phyloP scores from a whole-genome alignment of 2,888 invertebrate species.

The Oasisia sp. region DNA sequence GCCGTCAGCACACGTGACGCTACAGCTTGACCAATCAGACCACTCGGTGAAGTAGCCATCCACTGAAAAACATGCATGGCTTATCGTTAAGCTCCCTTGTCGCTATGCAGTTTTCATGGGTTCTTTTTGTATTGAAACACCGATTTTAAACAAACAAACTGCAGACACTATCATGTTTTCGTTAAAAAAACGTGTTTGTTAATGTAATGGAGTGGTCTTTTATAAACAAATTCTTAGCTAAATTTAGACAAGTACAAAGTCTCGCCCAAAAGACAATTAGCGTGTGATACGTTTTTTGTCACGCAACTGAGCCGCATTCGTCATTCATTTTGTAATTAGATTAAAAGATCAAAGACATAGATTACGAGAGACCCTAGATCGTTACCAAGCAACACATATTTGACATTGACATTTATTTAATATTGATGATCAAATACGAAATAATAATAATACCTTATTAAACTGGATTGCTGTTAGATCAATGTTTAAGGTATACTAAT shows the following conservation, averaged over 20 bases:
- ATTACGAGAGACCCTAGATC: not conserved
- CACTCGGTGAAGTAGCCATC: conserved; percentile 43
- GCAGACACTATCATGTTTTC: not conserved
- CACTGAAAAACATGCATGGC: conserved; percentile 28
- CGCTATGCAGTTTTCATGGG: not conserved
- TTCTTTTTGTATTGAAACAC: not conserved
- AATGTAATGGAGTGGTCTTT: not conserved
- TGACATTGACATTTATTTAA: not conserved
- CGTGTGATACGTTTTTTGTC: not conserved
- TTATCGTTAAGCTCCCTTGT: not conserved
- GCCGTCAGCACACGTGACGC: conserved; percentile 45
- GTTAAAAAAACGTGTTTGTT: not conserved
- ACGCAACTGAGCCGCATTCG: not conserved
- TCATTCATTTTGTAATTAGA: not conserved
- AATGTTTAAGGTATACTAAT: not conserved
- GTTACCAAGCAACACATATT: too few species aligned
- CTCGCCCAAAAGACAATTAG: not conserved
- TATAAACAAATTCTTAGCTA: not conserved
- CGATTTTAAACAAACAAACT: not conserved
- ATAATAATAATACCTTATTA: not conserved
- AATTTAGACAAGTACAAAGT: not conserved
- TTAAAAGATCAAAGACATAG: not conserved
- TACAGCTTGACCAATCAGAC: conserved; percentile 40
- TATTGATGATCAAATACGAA: not conserved
- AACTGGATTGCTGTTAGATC: not conserved